Evolutionary conservation across 2,113 vertebrate species (phyloP).

Genomic region (Cacatua alba): DNA sequence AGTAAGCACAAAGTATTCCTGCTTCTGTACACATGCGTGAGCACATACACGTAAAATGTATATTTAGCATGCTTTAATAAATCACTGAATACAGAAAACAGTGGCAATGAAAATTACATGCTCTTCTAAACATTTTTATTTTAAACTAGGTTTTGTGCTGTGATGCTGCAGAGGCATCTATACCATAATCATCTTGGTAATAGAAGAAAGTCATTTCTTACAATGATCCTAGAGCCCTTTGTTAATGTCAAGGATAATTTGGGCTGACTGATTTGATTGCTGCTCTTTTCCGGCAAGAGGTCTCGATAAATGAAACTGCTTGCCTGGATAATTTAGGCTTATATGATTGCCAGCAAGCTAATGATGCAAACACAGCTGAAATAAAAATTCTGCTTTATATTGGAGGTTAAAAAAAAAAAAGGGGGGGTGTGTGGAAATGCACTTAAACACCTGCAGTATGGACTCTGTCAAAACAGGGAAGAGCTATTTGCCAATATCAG

Average conservation of each 20-base stretch:
- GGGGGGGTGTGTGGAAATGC: rapidly evolving
- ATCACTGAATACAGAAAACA: slow-evolving; percentile 23
- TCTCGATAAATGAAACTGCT: slow-evolving; percentile 61
- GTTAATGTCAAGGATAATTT: slow-evolving; percentile 71
- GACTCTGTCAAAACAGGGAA: background rate
- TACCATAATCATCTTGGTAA: slow-evolving; percentile 47
- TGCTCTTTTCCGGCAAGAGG: slow-evolving; percentile 58
- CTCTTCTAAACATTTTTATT: slow-evolving; percentile 33
- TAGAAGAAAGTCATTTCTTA: slow-evolving; percentile 62
- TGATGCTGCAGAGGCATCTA: background rate
- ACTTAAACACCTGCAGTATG: slow-evolving; percentile 22
- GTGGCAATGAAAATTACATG: slow-evolving; percentile 38
- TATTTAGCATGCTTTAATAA: slow-evolving; percentile 28
- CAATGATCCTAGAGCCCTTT: slow-evolving; percentile 61
- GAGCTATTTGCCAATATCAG: background rate
- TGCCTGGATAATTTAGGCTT: slow-evolving; percentile 69
- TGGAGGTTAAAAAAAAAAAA: background rate
- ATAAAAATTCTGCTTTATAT: slow-evolving; percentile 45
- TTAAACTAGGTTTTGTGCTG: background rate
- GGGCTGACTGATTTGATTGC: slow-evolving; percentile 71
- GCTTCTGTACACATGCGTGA: background rate
- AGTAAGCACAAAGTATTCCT: background rate
- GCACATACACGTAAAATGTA: background rate
- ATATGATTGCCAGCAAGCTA: slow-evolving; percentile 65
- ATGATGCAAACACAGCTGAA: slow-evolving; percentile 70